Evolutionary conservation across 2,113 vertebrate genomes (phyloP).

Genomic region (Anthoscopus minutus): DNA sequence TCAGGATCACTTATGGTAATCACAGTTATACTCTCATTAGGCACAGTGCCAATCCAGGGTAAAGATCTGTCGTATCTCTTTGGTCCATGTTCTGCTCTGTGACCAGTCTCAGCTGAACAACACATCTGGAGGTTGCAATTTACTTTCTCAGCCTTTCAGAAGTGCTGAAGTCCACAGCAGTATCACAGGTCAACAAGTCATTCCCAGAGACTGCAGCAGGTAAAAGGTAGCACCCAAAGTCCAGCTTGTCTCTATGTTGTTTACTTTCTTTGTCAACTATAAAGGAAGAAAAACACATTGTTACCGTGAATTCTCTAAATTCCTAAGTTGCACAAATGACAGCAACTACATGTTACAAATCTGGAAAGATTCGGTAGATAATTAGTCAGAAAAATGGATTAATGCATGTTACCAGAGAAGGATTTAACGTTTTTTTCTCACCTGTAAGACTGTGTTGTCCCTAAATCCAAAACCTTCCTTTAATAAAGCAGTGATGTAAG

Average conservation of each 20-base stretch:
- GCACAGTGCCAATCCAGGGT: background rate
- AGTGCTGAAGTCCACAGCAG: slow-evolving; percentile 11
- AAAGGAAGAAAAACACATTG: slow-evolving; percentile 1
- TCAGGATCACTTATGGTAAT: slow-evolving; percentile 18
- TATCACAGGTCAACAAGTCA: slow-evolving; percentile 50
- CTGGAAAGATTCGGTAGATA: background rate
- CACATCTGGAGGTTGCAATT: background rate
- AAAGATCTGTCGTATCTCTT: background rate
- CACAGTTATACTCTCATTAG: background rate
- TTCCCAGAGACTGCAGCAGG: slow-evolving; percentile 84
- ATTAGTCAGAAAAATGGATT: background rate
- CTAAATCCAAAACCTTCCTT: slow-evolving; percentile 96
- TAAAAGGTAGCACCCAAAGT: slow-evolving; percentile 93
- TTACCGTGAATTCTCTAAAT: background rate
- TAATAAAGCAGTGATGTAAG: slow-evolving; percentile 92
- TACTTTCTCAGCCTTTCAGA: background rate
- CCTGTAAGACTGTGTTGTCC: slow-evolving; percentile 87
- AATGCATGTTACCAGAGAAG: background rate
- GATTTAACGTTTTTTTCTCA: slow-evolving; percentile 43
- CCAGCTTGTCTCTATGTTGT: slow-evolving; percentile 96
- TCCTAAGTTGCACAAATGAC: background rate
- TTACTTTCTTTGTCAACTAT: slow-evolving; percentile 94
- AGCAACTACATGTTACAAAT: background rate
- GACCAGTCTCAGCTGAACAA: background rate
- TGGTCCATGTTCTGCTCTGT: slow-evolving; percentile 7